These are phyloP conservation scores for Beris chalybata DNA, from an alignment of 2,888 invertebrate species.

Conservation along the genomic window DNA sequence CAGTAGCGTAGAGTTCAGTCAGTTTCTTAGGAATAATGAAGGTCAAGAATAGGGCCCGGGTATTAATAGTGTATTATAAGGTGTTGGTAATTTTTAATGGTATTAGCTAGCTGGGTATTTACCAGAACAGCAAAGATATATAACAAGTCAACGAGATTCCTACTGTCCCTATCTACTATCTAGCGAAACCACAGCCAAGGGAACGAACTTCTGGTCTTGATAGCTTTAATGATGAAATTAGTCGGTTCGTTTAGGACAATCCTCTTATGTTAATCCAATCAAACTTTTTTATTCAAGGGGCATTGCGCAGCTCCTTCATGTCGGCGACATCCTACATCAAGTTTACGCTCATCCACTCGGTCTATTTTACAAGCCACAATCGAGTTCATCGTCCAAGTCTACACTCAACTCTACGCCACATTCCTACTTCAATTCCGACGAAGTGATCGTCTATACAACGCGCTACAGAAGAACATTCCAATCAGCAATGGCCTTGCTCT, in stretches of 20 bases:
- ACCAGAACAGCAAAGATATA: too few species aligned
- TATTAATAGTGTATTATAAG: too few species aligned
- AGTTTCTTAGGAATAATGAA: too few species aligned
- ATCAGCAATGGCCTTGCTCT: conserved; percentile 80
- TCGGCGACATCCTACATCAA: conserved; percentile 69
- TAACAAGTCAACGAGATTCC: too few species aligned
- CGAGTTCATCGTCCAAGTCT: conserved; percentile 39
- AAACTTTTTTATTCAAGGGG: conserved; percentile 59
- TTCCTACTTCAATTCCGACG: conserved; percentile 58
- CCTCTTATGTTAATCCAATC: not conserved
- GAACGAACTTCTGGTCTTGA: too few species aligned
- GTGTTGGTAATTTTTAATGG: too few species aligned
- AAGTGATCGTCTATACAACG: conserved; percentile 75
- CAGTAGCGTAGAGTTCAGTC: too few species aligned
- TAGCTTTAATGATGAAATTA: too few species aligned
- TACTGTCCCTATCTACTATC: too few species aligned
- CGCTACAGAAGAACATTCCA: conserved; percentile 88
- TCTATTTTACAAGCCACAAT: conserved; percentile 46
- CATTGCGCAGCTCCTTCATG: conserved; percentile 76
- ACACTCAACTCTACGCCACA: conserved; percentile 50
- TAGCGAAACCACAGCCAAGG: too few species aligned
- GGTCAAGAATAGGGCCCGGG: too few species aligned
- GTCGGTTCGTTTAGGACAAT: not conserved
- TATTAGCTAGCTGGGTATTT: too few species aligned
- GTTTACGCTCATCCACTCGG: conserved; percentile 60